Evolutionary conservation across 2,113 vertebrate genomes (phyloP), one percentile per base, ranked within the genome.

Genomic region (Heterotilapia buettikoferi): DNA sequence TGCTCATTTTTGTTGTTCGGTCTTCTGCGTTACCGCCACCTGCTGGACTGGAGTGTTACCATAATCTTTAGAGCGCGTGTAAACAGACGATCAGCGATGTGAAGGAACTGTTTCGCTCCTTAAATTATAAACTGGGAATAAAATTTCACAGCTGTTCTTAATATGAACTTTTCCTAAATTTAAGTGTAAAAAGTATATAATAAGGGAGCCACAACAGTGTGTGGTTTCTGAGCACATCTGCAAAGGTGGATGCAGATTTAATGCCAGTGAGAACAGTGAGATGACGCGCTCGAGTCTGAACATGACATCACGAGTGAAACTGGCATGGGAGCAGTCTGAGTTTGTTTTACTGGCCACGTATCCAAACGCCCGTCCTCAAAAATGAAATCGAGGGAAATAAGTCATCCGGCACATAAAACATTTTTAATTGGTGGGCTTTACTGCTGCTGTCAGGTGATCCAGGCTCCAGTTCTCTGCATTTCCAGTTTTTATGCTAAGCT

Each of bases 241-340:
- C 61, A 38, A 40, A 68, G 63, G 6, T 40, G 63, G 36, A 40
- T 21, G 10, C 36, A 68, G 33, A 40, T 40, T 21, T 40, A 0
- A 8, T 40, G 36, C 36, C 36, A 5, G 36, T 14, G 33, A 0
- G 21, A 5, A 1, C 68, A 1, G 63, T 24, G 6, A 18, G 68
- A 4, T 4, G 40, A 45, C 0, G 1, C 9, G 2, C 43, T 50
- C 29, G 16, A 78, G 43, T 78, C 24, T 31, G 71, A 76, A 2
- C 9, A 0, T 29, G 71, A 50, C 5, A 19, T 19, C 8, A 5
- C n/a, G 3, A 26, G 38, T 73, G 68, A 76, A 11, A 47, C 71
- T 31, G 71, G 0, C 71, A 6, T 2, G 16, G 71, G 71, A 78
- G 43, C 71, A 50, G 43, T 78, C 3, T 0, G 24, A 12, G 43